Evolutionary conservation across 1,140 invertebrate genomes (phyloP).

Genomic region (Drosophila ambigua): DNA sequence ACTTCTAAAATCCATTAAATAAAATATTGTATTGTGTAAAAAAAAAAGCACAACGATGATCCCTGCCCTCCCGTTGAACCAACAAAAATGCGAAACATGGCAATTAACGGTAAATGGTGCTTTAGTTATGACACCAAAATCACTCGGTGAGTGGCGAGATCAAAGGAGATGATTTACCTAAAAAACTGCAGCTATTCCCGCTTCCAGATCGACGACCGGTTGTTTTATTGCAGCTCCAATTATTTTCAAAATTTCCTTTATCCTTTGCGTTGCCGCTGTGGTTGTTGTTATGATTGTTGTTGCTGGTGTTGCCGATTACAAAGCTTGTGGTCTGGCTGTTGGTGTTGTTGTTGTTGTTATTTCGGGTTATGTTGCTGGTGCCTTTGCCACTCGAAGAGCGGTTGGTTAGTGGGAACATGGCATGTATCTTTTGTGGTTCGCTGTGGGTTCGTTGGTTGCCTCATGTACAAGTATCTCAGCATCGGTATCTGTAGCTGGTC

Average conservation of each 20-base stretch:
- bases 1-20: too few relatives aligned
- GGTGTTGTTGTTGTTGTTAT: slow-evolving; percentile 25
- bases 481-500: slow-evolving; percentile 17
- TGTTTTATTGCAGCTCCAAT: slow-evolving; percentile 83
- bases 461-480: slow-evolving; percentile 46
- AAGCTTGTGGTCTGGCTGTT: slow-evolving; percentile 39
- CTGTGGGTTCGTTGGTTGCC: slow-evolving; percentile 41
- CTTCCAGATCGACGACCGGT: slow-evolving; percentile 81
- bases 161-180: slow-evolving; percentile 64
- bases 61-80: too few relatives aligned
- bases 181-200: slow-evolving; percentile 83
- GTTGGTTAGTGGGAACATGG: slow-evolving; percentile 78
- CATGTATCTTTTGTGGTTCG: slow-evolving; percentile 68
- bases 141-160: not conserved
- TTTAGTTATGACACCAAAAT: slow-evolving; percentile 21
- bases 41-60: too few relatives aligned
- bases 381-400: slow-evolving; percentile 77
- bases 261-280: slow-evolving; percentile 61
- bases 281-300: slow-evolving; percentile 22
- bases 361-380: slow-evolving; percentile 54
- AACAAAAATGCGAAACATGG: not conserved
- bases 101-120: slow-evolving; percentile 24
- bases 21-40: too few relatives aligned
- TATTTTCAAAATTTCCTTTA: slow-evolving; percentile 83
- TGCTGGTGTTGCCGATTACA: slow-evolving; percentile 38